These are phyloP conservation scores for Carcina quercana DNA, from an alignment of 2,888 invertebrate genomes.

Conservation along the genomic window DNA sequence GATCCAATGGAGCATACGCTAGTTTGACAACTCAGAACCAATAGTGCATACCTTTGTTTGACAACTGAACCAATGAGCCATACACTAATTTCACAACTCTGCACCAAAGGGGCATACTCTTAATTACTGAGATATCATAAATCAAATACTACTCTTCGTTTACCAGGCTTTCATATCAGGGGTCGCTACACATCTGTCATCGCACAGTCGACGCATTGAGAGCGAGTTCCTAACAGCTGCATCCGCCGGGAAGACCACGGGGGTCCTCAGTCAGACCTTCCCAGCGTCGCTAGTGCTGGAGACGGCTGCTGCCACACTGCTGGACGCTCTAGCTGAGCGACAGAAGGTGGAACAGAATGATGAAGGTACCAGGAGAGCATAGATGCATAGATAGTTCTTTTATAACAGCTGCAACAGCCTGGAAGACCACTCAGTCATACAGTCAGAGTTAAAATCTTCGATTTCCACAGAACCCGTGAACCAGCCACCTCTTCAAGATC, in stretches of 20 bases:
- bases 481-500: slow-evolving; percentile 30
- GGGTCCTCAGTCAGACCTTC: slow-evolving; percentile 46
- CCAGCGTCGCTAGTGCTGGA: slow-evolving; percentile 45
- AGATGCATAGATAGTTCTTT: neutral
- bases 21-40: too few relatives aligned
- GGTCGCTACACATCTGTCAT: slow-evolving; percentile 30
- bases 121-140: neutral
- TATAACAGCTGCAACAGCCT: neutral
- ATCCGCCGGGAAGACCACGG: slow-evolving; percentile 27
- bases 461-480: slow-evolving; percentile 20
- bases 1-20: too few relatives aligned
- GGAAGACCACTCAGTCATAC: neutral
- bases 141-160: neutral
- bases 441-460: neutral
- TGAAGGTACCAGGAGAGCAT: slow-evolving; percentile 17
- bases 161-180: slow-evolving; percentile 40
- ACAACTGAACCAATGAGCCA: too few relatives aligned
- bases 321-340: slow-evolving; percentile 29
- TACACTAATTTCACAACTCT: too few relatives aligned
- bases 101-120: too few relatives aligned
- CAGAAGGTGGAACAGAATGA: slow-evolving; percentile 19
- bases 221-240: slow-evolving; percentile 32
- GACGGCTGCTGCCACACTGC: slow-evolving; percentile 30
- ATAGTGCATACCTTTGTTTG: too few relatives aligned
- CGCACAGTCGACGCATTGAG: slow-evolving; percentile 50